Percentiles rank a stretch among this genome's conserved stretches.
Conservation (phyloP, 2,888 invertebrate genomes). For the Synanthedon myopaeformis region DNA sequence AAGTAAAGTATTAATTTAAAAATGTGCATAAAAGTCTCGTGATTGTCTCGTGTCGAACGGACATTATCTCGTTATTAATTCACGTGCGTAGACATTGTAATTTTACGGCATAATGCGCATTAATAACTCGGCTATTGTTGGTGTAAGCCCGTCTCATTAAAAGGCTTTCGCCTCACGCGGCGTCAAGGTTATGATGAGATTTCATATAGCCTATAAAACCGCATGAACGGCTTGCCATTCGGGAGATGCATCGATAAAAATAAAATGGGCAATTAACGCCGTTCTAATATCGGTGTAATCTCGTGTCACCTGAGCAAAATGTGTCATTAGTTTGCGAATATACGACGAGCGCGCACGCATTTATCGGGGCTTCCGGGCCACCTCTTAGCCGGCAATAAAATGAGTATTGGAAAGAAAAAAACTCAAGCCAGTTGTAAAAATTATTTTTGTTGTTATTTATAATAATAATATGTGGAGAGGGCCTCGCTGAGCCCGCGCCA, state of each 20-base stretch:
- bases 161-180: constrained; percentile 14
- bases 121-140: constrained; percentile 29
- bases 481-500: constrained; percentile 34
- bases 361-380: constrained; percentile 47
- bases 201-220: constrained; percentile 31
- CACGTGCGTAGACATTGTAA: constrained; percentile 34
- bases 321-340: constrained; percentile 28
- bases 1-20: constrained; percentile 9
- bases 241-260: constrained; percentile 27
- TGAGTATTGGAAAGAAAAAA: constrained; percentile 27
- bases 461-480: constrained; percentile 52
- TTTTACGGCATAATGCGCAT: constrained; percentile 35
- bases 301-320: constrained; percentile 28
- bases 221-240: constrained; percentile 18
- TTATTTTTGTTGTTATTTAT: constrained; percentile 56
- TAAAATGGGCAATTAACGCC: constrained; percentile 33
- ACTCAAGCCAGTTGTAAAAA: constrained; percentile 32
- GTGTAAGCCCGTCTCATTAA: constrained; percentile 23
- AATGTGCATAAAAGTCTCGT: constrained; percentile 18
- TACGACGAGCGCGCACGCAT: constrained; percentile 28
- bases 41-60: constrained; percentile 13
- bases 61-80: constrained; percentile 31
- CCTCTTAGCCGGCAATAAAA: constrained; percentile 19
- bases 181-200: constrained; percentile 34
- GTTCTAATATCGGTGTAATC: constrained; percentile 32